Base-by-base conservation (phyloP, 1,140 invertebrate species). In the Apis florea region DNA sequence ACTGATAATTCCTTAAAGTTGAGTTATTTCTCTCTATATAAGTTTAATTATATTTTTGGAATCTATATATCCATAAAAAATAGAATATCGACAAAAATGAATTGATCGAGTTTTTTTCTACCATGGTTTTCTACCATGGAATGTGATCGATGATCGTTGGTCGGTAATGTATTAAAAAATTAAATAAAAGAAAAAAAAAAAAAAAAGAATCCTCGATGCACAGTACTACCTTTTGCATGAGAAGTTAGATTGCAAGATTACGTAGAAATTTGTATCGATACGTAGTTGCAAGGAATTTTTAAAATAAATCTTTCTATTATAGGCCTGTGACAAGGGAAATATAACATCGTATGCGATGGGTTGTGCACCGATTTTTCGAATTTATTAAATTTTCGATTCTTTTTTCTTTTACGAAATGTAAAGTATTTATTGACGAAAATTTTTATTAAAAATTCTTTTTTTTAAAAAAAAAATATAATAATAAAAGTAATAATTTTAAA, bases 191-290 rank as follows among this genome's bases (percentile, higher is more conserved):
- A 40, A 40, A 40, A 2, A 40, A 40, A 40, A 2, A 40, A 40
- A 40, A 40, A 40, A 40, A 40, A 40, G 31, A 40, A 40, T 74
- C 78, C 21, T 64, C 70, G 70, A 56, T 49, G 61, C 70, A 47
- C 61, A 58, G 19, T 51, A 56, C 61, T 51, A 56, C 61, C 69
- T 12, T 80, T 54, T 74, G 78, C 78, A 80, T 80, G 78, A 80
- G 19, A 80, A 26, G 49, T 26, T 80, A 74, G 78, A 80, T 66
- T 66, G 78, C 78, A 74, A 80, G 78, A 71, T 26, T 66, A 61
- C 58, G 59, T 79, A 73, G 69, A 71, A 69, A 19, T 59, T n/a
- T 59, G n/a, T n/a, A 54, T 24, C 19, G 77, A 64, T 61, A 47
- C 49, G 58, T 80, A 80, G 78, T 73, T 80, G 78, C 70, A 49